phyloP scores from a whole-genome alignment of 1,140 invertebrate species.

The Chironomus tepperi region DNA sequence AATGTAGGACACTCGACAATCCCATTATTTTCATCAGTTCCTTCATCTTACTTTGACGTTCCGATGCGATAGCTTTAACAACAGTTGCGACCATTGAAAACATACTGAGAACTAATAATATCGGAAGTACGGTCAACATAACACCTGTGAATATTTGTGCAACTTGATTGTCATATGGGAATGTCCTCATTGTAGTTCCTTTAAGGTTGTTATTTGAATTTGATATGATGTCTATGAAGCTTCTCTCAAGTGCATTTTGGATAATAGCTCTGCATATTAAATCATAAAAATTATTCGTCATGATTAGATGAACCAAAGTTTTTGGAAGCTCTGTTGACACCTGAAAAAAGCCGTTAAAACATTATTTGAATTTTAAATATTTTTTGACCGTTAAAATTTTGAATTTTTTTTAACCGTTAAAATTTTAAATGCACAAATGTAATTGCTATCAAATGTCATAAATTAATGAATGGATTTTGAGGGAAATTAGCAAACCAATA shows the following conservation, averaged over 20 bases:
- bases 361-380: background rate
- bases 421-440: background rate
- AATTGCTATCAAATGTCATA: too few species aligned
- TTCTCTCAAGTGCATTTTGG: background rate
- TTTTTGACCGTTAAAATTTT: background rate
- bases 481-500: too few species aligned
- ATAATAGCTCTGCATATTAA: background rate
- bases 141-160: background rate
- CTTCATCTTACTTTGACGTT: constrained; percentile 57
- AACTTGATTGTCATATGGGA: background rate
- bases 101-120: background rate
- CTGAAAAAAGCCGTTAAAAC: background rate
- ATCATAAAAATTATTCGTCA: background rate
- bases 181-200: background rate
- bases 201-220: background rate
- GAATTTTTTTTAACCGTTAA: background rate
- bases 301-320: background rate
- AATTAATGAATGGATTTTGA: too few species aligned
- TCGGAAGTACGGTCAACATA: background rate
- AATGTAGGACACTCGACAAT: constrained; percentile 69
- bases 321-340: background rate
- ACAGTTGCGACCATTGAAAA: background rate
- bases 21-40: constrained; percentile 89
- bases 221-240: background rate
- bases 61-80: constrained; percentile 37